These are phyloP conservation scores for Dryadula phaetusa DNA, from an alignment of 2,888 invertebrate species.

Conservation along the genomic window DNA sequence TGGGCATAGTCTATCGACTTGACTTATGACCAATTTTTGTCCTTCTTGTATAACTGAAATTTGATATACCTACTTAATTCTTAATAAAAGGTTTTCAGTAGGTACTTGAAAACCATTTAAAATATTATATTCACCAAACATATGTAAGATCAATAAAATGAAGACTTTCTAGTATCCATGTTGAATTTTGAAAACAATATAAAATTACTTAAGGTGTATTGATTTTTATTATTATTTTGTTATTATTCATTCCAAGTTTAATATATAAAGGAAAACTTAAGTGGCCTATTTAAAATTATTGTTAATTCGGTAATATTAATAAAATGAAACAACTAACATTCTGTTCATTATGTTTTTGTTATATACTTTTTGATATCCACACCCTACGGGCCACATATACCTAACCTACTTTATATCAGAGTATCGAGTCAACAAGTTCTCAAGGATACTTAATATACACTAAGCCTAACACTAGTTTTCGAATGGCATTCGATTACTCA, in stretches of 20 bases:
- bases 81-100: no score
- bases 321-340: neutral
- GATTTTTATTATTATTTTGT: no score
- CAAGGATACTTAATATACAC: slow-evolving; percentile 38
- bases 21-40: no score
- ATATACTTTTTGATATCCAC: slow-evolving; percentile 7
- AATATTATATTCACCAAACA: neutral
- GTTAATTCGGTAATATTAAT: no score
- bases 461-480: slow-evolving; percentile 60
- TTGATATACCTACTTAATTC: neutral
- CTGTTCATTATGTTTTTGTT: neutral
- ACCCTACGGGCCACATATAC: slow-evolving; percentile 15
- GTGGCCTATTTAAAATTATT: no score
- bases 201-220: no score
- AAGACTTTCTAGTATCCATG: neutral
- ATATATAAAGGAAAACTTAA: no score
- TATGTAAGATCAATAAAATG: neutral
- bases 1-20: no score
- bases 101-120: neutral
- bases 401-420: slow-evolving; percentile 28
- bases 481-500: slow-evolving; percentile 63
- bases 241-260: no score
- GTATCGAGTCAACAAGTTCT: slow-evolving; percentile 28
- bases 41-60: neutral
- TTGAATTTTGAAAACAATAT: no score